A percentile compares a stretch with the other conserved stretches of the same genome.
Conservation (phyloP, 2,797 vertebrate genomes). For the Rhynchonycteris naso region DNA sequence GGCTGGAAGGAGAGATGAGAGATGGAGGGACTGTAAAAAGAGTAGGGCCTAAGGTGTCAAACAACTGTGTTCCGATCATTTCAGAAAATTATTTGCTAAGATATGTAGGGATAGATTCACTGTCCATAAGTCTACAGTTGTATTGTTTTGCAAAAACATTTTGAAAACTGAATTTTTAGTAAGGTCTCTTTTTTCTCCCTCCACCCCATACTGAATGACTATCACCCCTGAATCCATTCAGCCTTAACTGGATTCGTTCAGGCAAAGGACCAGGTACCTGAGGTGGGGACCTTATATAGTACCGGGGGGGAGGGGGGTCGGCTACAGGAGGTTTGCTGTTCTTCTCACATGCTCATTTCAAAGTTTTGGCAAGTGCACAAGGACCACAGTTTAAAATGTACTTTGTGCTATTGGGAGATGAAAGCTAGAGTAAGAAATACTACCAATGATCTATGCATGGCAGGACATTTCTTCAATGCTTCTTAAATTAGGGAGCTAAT, state of each 20-base stretch:
- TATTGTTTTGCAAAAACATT: not conserved
- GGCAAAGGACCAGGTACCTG: not conserved
- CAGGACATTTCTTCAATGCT: not conserved
- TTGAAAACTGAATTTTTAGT: not conserved
- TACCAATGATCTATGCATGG: not conserved
- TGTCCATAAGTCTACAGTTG: not conserved
- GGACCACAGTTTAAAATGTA: not conserved
- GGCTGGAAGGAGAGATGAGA: not conserved
- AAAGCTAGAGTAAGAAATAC: not conserved
- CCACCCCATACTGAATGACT: not conserved
- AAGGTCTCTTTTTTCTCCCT: not conserved
- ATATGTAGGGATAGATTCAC: not conserved
- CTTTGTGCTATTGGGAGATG: not conserved
- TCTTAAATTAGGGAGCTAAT: not conserved
- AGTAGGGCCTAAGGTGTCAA: not conserved
- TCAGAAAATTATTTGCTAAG: constrained; percentile 10
- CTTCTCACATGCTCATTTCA: not conserved
- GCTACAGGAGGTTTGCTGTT: not conserved
- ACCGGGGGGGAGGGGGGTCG: too few relatives aligned
- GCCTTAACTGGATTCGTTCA: not conserved
- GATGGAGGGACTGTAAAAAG: not conserved
- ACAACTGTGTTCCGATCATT: not conserved
- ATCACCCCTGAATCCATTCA: not conserved
- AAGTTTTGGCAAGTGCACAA: not conserved
- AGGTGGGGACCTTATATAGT: not conserved